These are phyloP conservation scores for Centropyge bicolor DNA, from an alignment of 2,797 vertebrate species.

Conservation along the genomic window DNA sequence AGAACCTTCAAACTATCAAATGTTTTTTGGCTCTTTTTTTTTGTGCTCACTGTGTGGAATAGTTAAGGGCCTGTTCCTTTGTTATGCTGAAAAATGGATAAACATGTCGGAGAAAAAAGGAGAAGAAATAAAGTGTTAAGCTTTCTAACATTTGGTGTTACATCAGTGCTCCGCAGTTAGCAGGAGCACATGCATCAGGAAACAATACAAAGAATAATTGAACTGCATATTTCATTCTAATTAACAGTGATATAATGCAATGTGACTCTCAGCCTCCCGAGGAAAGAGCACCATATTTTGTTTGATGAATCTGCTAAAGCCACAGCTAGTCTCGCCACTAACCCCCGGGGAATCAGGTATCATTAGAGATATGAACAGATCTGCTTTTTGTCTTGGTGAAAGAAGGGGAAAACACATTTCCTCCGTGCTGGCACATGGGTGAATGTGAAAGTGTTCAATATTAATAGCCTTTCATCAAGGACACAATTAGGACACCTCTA, in stretches of 20 bases:
- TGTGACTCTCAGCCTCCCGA: constrained; percentile 86
- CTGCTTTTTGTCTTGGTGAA: constrained; percentile 82
- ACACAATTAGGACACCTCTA: constrained; percentile 90
- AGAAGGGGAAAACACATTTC: constrained; percentile 72
- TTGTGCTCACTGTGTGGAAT: constrained; percentile 43
- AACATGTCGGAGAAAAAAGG: constrained; percentile 38
- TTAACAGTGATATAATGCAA: constrained; percentile 89
- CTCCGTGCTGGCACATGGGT: constrained; percentile 70
- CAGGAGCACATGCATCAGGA: constrained; percentile 72
- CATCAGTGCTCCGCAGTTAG: constrained; percentile 83
- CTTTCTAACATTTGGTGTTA: constrained; percentile 81
- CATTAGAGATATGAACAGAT: constrained; percentile 88
- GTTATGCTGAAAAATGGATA: constrained; percentile 53
- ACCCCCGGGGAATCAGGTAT: constrained; percentile 88
- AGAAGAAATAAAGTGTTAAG: constrained; percentile 74
- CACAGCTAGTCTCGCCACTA: constrained; percentile 78
- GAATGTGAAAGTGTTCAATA: constrained; percentile 86
- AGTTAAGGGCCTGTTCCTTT: constrained; percentile 36
- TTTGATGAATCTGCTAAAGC: constrained; percentile 89
- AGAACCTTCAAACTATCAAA: constrained; percentile 53
- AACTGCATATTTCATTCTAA: constrained; percentile 89
- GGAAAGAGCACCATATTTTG: constrained; percentile 84
- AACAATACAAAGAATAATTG: constrained; percentile 87
- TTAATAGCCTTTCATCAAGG: constrained; percentile 91
- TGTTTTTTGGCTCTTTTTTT: too few relatives aligned